These are phyloP conservation scores for Todiramphus saurophagus DNA, from an alignment of 2,113 vertebrate species.

Conservation along the genomic window DNA sequence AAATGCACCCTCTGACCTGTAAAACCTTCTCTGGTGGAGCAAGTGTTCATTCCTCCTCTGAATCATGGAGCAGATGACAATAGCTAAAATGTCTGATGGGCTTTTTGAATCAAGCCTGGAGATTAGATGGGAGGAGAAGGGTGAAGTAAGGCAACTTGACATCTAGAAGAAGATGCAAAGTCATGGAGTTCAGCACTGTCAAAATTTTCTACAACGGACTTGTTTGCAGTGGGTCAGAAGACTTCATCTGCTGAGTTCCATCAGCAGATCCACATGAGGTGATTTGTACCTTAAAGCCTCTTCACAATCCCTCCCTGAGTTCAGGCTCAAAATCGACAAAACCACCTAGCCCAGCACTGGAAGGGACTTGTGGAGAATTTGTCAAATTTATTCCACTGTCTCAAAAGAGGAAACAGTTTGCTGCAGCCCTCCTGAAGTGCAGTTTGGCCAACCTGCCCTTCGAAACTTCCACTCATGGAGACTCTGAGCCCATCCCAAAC, in stretches of 20 bases:
- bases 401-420: neutral
- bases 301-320: neutral
- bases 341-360: neutral
- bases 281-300: neutral
- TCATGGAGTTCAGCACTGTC: neutral
- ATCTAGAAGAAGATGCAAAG: neutral
- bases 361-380: constrained; percentile 6
- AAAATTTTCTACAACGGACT: neutral
- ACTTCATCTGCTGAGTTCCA: neutral
- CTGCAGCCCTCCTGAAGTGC: neutral
- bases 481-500: neutral
- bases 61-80: neutral
- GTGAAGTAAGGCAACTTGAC: neutral
- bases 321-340: neutral
- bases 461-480: neutral
- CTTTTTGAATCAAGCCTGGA: neutral
- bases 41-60: neutral
- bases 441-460: neutral
- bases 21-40: neutral
- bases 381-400: constrained; percentile 36
- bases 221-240: neutral
- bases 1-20: constrained; percentile 7
- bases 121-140: constrained; percentile 9
- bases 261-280: neutral
- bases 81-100: neutral